A percentile compares a stretch with the other conserved stretches of the same genome.
phyloP scores from a whole-genome alignment of 2,888 invertebrate species.

The Eristalis tenax region DNA sequence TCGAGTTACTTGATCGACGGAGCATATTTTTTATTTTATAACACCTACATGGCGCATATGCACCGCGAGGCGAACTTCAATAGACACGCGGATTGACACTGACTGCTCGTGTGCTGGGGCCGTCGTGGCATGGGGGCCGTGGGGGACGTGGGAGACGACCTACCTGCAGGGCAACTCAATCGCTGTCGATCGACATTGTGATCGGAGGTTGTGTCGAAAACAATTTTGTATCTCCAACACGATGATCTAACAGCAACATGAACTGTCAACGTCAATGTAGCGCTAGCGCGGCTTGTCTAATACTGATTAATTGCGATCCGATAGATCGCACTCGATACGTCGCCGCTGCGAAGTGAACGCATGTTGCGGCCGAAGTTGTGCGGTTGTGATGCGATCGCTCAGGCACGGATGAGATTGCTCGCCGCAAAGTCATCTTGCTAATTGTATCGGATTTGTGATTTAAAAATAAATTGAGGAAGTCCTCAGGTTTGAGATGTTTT shows the following conservation, averaged over 20 bases:
- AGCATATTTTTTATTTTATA: slow-evolving; percentile 53
- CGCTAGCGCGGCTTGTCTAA: neutral
- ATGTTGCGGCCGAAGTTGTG: neutral
- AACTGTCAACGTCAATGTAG: slow-evolving; percentile 36
- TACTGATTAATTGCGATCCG: neutral
- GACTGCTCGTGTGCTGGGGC: neutral
- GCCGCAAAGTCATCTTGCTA: neutral
- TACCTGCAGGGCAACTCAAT: slow-evolving; percentile 1
- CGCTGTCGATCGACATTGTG: neutral
- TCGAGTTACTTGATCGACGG: slow-evolving; percentile 55
- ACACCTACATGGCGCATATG: slow-evolving; percentile 52
- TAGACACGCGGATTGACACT: neutral
- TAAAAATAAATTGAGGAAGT: slow-evolving; percentile 22
- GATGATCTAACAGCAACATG: slow-evolving; percentile 39
- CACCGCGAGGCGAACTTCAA: slow-evolving; percentile 24
- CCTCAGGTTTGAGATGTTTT: neutral
- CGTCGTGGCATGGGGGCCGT: neutral
- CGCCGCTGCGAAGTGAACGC: neutral
- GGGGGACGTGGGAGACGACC: neutral
- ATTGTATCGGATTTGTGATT: slow-evolving; percentile 5
- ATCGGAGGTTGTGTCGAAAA: neutral
- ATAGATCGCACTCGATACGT: neutral
- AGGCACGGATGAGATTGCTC: slow-evolving; percentile 11
- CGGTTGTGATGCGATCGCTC: neutral
- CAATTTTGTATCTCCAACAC: neutral